Evolutionary conservation across 2,113 vertebrate genomes (phyloP), one percentile per base, ranked within the genome.

Genomic region (Numida meleagris): DNA sequence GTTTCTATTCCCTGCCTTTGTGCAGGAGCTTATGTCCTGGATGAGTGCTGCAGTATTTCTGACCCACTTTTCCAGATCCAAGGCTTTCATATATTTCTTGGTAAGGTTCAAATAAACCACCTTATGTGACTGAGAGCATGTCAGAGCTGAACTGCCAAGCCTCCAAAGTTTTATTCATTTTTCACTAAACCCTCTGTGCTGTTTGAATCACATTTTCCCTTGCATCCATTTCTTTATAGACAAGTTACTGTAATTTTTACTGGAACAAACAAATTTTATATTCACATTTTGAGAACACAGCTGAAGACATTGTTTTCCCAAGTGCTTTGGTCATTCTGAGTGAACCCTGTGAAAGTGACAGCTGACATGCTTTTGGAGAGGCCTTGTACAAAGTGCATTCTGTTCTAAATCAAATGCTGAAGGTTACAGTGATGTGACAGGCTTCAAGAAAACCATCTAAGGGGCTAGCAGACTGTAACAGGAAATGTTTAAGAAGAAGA

Each of bases 351-450:
- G 72, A 50, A 90, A 87, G 75, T 74, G 76, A 88, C 66, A 87
- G 76, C 23, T 85, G 84, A 67, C 58, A 18, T 57, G 29, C 9
- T 67, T 92, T 88, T 93, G 62, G 71, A 96, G 74, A 89, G 63
- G 68, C 31, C 50, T 80, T 71, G 38, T 85, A 59, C 68, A 36
- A 72, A 89, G 82, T 29, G 23, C 62, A 31, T 83, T 93, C 79
- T 86, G 50, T 43, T 94, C 59, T 43, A 27, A 93, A 88, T 88
- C 55, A 80, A 85, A 73, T 74, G 31, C 45, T 93, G 85, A 93
- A 88, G 66, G 36, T 14, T 84, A 59, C 38, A 71, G 59, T 23
- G 73, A 76, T 36, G 38, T 53, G 80, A 82, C 45, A 89, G 75
- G 33, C 62, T 78, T 71, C 48, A 77, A 70, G 77, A 3, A 84